Evolutionary conservation across 2,888 invertebrate species (phyloP), one percentile per base, ranked within the genome.

Genomic region (Cataglyphis livida): DNA sequence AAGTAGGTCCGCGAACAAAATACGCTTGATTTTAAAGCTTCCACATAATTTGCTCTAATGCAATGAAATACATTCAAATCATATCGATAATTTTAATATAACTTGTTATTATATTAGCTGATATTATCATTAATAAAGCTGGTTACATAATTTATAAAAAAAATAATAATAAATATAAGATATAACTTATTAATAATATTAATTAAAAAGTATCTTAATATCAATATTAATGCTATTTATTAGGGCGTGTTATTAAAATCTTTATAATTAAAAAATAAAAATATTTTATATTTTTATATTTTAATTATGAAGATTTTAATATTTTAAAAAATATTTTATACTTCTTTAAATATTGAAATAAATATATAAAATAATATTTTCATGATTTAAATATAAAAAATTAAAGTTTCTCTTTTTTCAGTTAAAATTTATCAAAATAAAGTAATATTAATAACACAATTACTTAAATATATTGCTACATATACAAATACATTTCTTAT

Each of bases 151-250:
- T 68, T 38, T 76, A 28, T n/a, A 2, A 1, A 28, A 38, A 51
- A 51, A 51, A 54, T 38, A 6, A 38, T 25, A n/a, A n/a, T n/a
- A n/a, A n/a, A n/a, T 54, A 1, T 35, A 65, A 5, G 1, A 41
- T 35, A 32, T 28, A 70, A 10, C 5, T 9, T 10, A 51, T 15
- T n/a, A 51, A 1, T 51, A 25, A 32, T 32, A 41, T 48, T 62
- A 79, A 83, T 88, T 62, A 82, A 85, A 62, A 12, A 87, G 74
- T 84, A 85, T 84, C 71, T 82, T 71, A 71, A 81, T 84, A 74
- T 79, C n/a, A 25, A 66, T 81, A 48, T 35, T 76, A 74, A 71
- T 73, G 61, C 78, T 68, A 84, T 88, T 85, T 81, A 87, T 85
- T 73, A 85, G 81, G 57, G 81, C 64, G 81, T 81, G 28, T 3